phyloP scores from a whole-genome alignment of 2,888 invertebrate species.

The Tetanocera ferruginea region DNA sequence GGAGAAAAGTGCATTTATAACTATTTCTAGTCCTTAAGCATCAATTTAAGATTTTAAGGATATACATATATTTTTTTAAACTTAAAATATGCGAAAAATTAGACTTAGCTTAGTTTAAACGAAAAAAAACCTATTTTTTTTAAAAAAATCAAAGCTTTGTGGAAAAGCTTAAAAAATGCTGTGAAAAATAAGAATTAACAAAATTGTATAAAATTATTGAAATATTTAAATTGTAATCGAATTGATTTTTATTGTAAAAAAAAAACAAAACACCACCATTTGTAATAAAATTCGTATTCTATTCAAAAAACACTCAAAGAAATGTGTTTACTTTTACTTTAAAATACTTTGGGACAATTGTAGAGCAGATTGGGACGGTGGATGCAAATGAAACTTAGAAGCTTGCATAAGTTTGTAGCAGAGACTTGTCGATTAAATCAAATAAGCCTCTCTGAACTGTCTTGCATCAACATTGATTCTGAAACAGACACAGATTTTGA shows the following conservation, averaged over 20 bases:
- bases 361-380: no score
- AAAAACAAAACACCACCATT: not conserved
- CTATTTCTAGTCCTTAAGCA: slow-evolving; percentile 26
- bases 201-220: not conserved
- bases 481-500: no score
- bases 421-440: no score
- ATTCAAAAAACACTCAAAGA: not conserved
- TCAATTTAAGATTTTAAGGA: slow-evolving; percentile 1
- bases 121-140: slow-evolving; percentile 5
- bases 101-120: not conserved
- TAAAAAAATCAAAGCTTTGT: slow-evolving; percentile 15
- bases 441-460: no score
- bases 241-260: not conserved
- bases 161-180: slow-evolving; percentile 39
- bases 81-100: not conserved
- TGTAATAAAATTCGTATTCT: slow-evolving; percentile 9
- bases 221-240: not conserved
- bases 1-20: slow-evolving; percentile 69
- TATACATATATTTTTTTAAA: not conserved
- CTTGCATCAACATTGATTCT: no score
- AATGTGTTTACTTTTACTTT: not conserved
- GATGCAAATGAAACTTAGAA: no score
- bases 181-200: slow-evolving; percentile 27
- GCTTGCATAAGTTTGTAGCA: no score
- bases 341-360: not conserved